Evolutionary conservation across 2,888 invertebrate genomes (phyloP).

Genomic region (Salticus scenicus): DNA sequence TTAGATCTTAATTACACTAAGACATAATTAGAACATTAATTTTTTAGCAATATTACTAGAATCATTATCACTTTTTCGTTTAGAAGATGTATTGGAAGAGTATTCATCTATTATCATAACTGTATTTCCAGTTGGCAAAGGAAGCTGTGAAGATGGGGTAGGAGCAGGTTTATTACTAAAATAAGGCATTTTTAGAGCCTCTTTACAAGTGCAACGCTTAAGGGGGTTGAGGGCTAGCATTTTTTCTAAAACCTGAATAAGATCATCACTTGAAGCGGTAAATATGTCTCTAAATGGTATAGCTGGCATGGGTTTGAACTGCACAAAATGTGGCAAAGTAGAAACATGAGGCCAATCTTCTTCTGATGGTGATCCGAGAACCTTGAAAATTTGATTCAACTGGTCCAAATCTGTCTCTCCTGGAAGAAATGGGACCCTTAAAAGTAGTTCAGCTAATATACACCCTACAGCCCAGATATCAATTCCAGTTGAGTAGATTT

Average conservation of each 20-base stretch:
- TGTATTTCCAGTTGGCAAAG: constrained; percentile 80
- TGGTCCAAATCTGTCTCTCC: constrained; percentile 99
- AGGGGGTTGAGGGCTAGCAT: constrained; percentile 89
- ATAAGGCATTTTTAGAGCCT: constrained; percentile 90
- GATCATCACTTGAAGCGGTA: constrained; percentile 94
- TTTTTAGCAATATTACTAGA: constrained; percentile 36
- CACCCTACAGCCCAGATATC: constrained; percentile 99
- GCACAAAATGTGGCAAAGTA: constrained; percentile 89
- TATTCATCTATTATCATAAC: constrained; percentile 26
- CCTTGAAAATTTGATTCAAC: constrained; percentile 94
- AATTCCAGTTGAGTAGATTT: constrained; percentile 96
- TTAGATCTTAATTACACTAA: too few relatives aligned
- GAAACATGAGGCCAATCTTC: constrained; percentile 86
- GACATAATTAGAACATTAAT: constrained; percentile 29
- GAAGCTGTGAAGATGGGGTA: constrained; percentile 87
- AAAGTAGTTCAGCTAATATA: constrained; percentile 93
- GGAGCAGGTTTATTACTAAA: constrained; percentile 94
- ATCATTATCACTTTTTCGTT: constrained; percentile 30
- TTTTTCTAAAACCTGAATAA: constrained; percentile 86
- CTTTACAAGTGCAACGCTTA: constrained; percentile 78
- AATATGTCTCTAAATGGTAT: constrained; percentile 93
- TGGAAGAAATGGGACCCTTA: constrained; percentile 91
- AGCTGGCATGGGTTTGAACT: constrained; percentile 89
- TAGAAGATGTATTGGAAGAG: background rate
- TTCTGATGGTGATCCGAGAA: constrained; percentile 94